Evolutionary conservation across 2,113 vertebrate species (phyloP).

Genomic region (Pyrgilauda ruficollis): DNA sequence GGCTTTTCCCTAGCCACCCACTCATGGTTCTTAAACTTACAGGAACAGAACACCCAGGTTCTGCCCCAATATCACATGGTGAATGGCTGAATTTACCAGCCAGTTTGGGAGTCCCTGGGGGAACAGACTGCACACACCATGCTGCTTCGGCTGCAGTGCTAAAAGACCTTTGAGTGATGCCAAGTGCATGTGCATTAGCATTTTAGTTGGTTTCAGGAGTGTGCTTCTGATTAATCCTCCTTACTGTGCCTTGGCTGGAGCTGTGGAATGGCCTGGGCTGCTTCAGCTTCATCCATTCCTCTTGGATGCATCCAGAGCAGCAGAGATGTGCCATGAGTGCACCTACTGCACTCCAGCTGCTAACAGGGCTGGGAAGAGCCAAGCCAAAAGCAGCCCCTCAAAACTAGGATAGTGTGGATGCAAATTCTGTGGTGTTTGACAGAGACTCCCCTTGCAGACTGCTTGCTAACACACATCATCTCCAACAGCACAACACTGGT

Average conservation of each 20-base stretch:
- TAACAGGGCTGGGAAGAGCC: background rate
- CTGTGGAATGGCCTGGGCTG: background rate
- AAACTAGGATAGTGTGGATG: background rate
- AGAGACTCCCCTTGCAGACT: background rate
- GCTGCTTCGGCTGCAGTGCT: accelerated
- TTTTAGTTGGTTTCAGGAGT: constrained; percentile 7
- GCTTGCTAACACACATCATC: background rate
- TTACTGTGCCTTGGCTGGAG: constrained; percentile 11
- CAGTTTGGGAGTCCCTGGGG: background rate
- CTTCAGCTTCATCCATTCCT: background rate
- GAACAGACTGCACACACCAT: background rate
- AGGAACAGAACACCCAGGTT: background rate
- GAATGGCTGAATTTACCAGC: background rate
- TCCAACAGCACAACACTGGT: background rate
- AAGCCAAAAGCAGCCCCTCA: background rate
- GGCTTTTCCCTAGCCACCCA: background rate
- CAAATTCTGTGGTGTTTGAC: background rate
- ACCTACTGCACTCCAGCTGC: constrained; percentile 10
- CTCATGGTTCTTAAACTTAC: background rate
- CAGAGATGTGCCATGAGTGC: background rate
- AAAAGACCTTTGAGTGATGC: background rate
- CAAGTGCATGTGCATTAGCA: background rate
- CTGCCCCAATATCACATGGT: background rate
- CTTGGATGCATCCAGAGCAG: background rate
- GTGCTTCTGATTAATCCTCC: constrained; percentile 30